Evolutionary conservation across 2,888 invertebrate species (phyloP).

Genomic region (Imbricaverruca yamaguchii): DNA sequence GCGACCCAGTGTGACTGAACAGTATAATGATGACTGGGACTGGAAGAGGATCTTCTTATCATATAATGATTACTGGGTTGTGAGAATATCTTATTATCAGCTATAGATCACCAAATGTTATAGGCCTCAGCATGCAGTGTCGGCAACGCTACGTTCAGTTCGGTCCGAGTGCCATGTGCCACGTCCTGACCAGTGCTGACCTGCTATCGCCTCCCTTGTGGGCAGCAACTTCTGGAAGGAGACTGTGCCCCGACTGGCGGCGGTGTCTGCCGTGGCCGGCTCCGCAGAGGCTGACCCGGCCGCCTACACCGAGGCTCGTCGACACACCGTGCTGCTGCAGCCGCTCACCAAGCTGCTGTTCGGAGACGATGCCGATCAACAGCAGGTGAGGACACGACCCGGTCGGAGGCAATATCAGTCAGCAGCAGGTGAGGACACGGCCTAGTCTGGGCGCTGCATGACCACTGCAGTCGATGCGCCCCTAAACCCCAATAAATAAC

Average conservation of each 20-base stretch:
- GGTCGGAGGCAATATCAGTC: too few species aligned
- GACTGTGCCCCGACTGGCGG: not conserved
- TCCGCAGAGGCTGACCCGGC: not conserved
- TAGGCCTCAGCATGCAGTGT: too few species aligned
- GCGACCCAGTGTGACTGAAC: too few species aligned
- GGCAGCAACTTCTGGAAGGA: slow-evolving; percentile 5
- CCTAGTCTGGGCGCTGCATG: too few species aligned
- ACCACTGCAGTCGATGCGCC: too few species aligned
- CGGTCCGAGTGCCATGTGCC: not conserved
- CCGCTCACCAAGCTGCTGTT: not conserved
- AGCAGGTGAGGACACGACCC: not conserved
- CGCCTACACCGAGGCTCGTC: not conserved
- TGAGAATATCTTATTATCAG: too few species aligned
- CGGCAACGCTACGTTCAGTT: not conserved
- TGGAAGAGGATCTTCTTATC: too few species aligned
- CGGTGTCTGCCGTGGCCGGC: not conserved
- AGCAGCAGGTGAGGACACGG: too few species aligned
- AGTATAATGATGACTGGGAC: too few species aligned
- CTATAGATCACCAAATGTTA: too few species aligned
- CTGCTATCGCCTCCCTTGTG: not conserved
- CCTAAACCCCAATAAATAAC: too few species aligned
- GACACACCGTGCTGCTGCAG: not conserved
- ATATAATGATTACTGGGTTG: too few species aligned
- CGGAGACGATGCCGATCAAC: not conserved
- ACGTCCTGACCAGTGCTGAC: not conserved